Conservation (phyloP, 2,888 invertebrate species). For the Strigamia maritima region DNA sequence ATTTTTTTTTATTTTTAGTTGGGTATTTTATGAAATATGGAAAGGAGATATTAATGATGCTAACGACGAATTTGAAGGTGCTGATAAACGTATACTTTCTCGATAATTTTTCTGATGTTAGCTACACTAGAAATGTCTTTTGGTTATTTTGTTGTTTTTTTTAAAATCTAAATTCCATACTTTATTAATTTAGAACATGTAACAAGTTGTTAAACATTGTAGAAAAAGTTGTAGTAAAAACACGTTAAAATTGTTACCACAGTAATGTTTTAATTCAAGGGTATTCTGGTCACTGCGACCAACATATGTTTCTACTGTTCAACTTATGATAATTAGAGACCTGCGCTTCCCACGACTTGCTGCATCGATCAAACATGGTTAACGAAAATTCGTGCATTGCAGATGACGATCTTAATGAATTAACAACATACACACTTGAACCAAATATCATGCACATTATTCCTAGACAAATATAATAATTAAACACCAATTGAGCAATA, state of each 20-base stretch:
- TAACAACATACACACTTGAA: not conserved
- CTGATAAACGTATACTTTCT: not conserved
- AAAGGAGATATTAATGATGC: not conserved
- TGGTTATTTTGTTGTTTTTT: no score
- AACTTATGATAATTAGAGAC: not conserved
- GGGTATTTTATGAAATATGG: conserved; percentile 78
- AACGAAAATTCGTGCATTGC: not conserved
- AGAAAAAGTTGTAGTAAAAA: not conserved
- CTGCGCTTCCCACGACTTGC: not conserved
- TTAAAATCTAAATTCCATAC: not conserved
- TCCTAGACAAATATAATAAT: not conserved
- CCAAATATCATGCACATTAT: conserved; percentile 16
- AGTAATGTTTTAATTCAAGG: not conserved
- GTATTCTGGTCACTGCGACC: not conserved
- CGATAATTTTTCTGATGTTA: not conserved
- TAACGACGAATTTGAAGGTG: not conserved
- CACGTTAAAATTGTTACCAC: conserved; percentile 3
- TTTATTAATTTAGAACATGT: not conserved
- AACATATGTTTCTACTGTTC: not conserved
- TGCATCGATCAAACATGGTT: not conserved
- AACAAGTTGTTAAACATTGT: not conserved
- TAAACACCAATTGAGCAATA: not conserved
- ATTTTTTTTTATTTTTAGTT: conserved; percentile 53
- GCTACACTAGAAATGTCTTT: no score
- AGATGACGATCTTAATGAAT: not conserved